Evolutionary conservation across 1,140 invertebrate species (phyloP).

Genomic region (Drosophila teissieri): DNA sequence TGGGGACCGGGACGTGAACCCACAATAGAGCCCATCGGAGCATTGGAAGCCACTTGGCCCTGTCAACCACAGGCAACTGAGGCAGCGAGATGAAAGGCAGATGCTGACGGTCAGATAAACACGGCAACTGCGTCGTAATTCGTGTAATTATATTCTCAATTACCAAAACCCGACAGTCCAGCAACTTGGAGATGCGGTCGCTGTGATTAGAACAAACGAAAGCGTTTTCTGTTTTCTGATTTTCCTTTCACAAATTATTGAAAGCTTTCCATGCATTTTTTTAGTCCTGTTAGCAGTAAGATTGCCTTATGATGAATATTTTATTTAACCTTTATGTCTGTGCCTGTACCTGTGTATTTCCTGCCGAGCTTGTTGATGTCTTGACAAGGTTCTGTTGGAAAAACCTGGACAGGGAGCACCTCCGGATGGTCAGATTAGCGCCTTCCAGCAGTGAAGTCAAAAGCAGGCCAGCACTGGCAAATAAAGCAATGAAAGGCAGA

Average conservation of each 20-base stretch:
- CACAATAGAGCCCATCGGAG: constrained; percentile 40
- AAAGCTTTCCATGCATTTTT: background rate
- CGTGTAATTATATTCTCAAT: constrained; percentile 83
- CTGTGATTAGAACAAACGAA: constrained; percentile 54
- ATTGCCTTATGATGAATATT: too few species aligned
- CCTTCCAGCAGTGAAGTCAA: constrained; percentile 46
- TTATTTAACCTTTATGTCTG: too few species aligned
- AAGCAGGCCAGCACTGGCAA: constrained; percentile 57
- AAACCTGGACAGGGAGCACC: background rate
- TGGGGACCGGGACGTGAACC: constrained; percentile 2
- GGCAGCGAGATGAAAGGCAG: constrained; percentile 62
- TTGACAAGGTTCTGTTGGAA: constrained; percentile 4
- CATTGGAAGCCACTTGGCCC: constrained; percentile 57
- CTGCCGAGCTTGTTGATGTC: constrained; percentile 5
- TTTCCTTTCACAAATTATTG: constrained; percentile 28
- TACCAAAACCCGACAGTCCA: constrained; percentile 49
- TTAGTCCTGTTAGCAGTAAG: too few species aligned
- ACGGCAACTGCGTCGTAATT: constrained; percentile 68
- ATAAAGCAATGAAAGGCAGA: constrained; percentile 73
- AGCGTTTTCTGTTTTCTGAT: constrained; percentile 59
- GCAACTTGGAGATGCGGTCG: constrained; percentile 49
- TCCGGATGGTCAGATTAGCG: constrained; percentile 2
- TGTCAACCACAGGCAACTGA: constrained; percentile 60
- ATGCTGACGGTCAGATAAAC: constrained; percentile 70
- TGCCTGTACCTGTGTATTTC: background rate